phyloP scores from a whole-genome alignment of 2,113 vertebrate genomes.

The Labeo catla region DNA sequence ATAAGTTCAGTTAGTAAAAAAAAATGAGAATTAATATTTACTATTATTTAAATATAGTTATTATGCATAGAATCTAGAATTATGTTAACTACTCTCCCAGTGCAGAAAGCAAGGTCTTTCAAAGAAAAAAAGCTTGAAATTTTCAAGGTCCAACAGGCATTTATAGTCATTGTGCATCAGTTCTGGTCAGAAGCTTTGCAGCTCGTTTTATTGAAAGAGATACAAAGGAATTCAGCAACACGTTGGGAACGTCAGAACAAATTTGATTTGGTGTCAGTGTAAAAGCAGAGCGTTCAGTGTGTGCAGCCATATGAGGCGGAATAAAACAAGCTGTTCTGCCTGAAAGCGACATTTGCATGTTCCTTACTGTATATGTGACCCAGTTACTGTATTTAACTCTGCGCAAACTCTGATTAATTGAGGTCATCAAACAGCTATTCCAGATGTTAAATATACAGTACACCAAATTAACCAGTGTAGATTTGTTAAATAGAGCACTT shows the following conservation, averaged over 20 bases:
- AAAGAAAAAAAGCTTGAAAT: background rate
- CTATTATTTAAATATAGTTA: background rate
- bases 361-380: slow-evolving; percentile 22
- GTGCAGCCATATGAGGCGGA: background rate
- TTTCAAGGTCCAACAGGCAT: background rate
- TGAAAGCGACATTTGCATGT: background rate
- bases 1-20: background rate
- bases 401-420: slow-evolving; percentile 36
- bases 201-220: background rate
- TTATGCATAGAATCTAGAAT: background rate
- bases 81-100: background rate
- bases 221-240: slow-evolving; percentile 2
- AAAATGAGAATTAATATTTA: background rate
- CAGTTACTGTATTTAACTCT: slow-evolving; percentile 34
- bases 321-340: background rate
- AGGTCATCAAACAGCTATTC: slow-evolving; percentile 22
- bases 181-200: background rate
- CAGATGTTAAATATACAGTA: slow-evolving; percentile 31
- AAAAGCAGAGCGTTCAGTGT: background rate
- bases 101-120: background rate
- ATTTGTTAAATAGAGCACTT: slow-evolving; percentile 43
- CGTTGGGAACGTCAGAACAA: background rate
- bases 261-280: slow-evolving; percentile 15
- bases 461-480: slow-evolving; percentile 43
- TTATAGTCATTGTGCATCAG: slow-evolving; percentile 10